These are phyloP conservation scores for Yponomeuta cagnagella DNA, from an alignment of 2,888 invertebrate species.

Conservation along the genomic window DNA sequence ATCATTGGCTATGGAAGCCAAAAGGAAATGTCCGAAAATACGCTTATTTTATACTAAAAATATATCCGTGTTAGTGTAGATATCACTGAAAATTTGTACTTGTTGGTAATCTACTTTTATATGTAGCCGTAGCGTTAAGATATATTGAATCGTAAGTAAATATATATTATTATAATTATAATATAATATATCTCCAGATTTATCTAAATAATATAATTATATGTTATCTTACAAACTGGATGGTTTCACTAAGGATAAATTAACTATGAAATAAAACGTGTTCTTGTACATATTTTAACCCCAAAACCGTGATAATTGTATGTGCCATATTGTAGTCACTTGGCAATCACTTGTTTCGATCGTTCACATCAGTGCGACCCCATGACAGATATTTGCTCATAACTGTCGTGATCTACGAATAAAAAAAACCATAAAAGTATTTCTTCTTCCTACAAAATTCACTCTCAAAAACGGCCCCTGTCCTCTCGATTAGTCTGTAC, in stretches of 20 bases:
- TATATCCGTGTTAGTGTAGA: constrained; percentile 66
- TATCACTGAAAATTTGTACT: constrained; percentile 50
- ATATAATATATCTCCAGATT: constrained; percentile 37
- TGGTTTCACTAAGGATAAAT: constrained; percentile 2
- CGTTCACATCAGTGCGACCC: constrained; percentile 34
- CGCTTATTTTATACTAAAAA: constrained; percentile 70
- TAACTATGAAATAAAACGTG: not conserved
- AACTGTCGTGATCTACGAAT: not conserved
- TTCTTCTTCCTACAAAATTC: too few relatives aligned
- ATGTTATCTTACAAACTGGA: constrained; percentile 30
- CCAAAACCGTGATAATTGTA: constrained; percentile 13
- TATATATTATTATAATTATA: too few relatives aligned
- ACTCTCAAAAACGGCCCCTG: too few relatives aligned
- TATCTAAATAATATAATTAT: constrained; percentile 25
- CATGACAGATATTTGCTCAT: constrained; percentile 41
- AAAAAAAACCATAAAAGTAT: too few relatives aligned
- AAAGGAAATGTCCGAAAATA: constrained; percentile 67
- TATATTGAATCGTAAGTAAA: too few relatives aligned
- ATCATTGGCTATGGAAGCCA: constrained; percentile 55
- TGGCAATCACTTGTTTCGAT: constrained; percentile 10
- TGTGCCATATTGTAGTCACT: constrained; percentile 13
- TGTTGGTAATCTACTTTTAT: constrained; percentile 63
- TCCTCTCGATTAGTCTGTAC: too few relatives aligned
- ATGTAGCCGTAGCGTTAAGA: constrained; percentile 35
- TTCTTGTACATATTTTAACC: constrained; percentile 3